Evolutionary conservation across 2,113 vertebrate species (phyloP).

Genomic region (Acanthisitta chloris): DNA sequence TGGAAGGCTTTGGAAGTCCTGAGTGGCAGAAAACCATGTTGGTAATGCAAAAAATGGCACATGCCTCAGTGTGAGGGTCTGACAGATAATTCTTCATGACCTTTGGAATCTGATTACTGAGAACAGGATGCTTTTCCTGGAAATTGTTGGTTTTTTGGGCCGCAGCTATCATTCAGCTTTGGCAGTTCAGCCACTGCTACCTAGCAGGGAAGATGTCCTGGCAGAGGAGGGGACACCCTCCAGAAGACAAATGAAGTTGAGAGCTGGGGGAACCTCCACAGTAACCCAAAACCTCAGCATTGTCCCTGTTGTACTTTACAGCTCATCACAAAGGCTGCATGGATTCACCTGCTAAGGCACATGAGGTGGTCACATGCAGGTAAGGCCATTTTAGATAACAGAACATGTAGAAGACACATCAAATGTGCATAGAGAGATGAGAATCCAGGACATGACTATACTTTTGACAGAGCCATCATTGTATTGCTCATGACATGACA

Average conservation of each 20-base stretch:
- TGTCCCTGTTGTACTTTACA: not conserved
- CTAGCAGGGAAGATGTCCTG: not conserved
- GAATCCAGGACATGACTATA: not conserved
- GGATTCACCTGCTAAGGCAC: not conserved
- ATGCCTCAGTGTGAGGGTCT: not conserved
- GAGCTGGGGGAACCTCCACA: not conserved
- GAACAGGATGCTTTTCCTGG: not conserved
- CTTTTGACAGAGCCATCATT: not conserved
- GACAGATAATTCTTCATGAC: not conserved
- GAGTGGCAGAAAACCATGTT: not conserved
- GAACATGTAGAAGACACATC: fast-evolving
- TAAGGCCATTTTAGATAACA: not conserved
- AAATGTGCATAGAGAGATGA: not conserved
- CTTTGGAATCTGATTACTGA: not conserved
- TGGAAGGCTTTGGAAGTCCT: not conserved
- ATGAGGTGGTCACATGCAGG: not conserved
- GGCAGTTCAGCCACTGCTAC: not conserved
- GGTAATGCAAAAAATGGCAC: not conserved
- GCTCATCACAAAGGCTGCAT: not conserved
- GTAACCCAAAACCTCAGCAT: not conserved
- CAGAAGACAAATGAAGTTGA: not conserved
- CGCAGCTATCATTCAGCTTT: not conserved
- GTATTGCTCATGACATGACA: not conserved
- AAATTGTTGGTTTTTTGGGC: not conserved
- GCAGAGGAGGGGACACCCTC: not conserved